These are phyloP conservation scores for Hiodon tergisus DNA, from an alignment of 2,113 vertebrate species.

Conservation along the genomic window DNA sequence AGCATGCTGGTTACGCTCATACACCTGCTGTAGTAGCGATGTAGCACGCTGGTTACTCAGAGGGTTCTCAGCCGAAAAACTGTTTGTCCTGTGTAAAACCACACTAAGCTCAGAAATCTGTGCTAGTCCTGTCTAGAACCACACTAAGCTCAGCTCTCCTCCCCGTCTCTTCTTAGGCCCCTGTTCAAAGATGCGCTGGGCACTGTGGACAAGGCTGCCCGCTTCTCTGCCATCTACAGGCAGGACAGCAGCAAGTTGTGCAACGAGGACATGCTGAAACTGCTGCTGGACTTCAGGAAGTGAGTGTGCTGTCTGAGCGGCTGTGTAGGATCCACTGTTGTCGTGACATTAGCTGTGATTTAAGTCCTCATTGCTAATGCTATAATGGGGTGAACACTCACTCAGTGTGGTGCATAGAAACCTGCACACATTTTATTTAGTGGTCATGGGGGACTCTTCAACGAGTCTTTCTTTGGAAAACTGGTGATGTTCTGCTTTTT, in stretches of 20 bases:
- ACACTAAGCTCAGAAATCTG: not conserved
- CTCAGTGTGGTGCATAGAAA: not conserved
- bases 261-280: slow-evolving; percentile 92
- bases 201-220: slow-evolving; percentile 83
- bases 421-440: slow-evolving; percentile 28
- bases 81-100: not conserved
- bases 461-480: slow-evolving; percentile 26
- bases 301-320: slow-evolving; percentile 57
- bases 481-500: too few relatives aligned
- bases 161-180: slow-evolving; percentile 57
- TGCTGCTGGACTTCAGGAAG: slow-evolving; percentile 93
- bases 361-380: too few relatives aligned
- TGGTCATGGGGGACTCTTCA: slow-evolving; percentile 14
- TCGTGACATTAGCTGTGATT: too few relatives aligned
- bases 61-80: too few relatives aligned
- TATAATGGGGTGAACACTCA: not conserved
- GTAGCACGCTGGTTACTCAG: too few relatives aligned
- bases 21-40: too few relatives aligned
- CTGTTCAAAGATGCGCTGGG: slow-evolving; percentile 89
- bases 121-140: not conserved
- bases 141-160: not conserved
- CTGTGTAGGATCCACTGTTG: too few relatives aligned
- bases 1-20: too few relatives aligned
- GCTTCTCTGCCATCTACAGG: slow-evolving; percentile 90
- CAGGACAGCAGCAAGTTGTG: slow-evolving; percentile 96